Conservation (phyloP, 2,888 invertebrate species). For the Drosophila affinis region DNA sequence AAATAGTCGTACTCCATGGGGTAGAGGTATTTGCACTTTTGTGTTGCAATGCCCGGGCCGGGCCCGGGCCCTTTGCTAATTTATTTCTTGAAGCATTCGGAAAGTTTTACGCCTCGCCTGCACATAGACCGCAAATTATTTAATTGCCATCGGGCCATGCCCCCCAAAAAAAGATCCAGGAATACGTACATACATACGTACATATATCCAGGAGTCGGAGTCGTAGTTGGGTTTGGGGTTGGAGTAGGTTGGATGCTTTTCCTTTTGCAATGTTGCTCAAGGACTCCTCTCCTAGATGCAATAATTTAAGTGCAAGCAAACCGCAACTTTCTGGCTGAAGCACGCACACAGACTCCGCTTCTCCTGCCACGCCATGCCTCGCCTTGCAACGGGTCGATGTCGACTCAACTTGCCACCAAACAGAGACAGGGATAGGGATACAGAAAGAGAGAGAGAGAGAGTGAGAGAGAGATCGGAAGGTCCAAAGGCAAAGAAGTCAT, state of each 20-base stretch:
- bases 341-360: constrained; percentile 34
- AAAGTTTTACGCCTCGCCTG: constrained; percentile 57
- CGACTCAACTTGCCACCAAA: constrained; percentile 32
- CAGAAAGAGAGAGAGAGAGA: neutral
- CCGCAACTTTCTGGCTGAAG: constrained; percentile 65
- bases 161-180: constrained; percentile 32
- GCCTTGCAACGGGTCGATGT: constrained; percentile 2
- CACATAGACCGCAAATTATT: constrained; percentile 75
- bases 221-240: neutral
- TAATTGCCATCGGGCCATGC: constrained; percentile 64
- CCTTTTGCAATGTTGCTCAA: constrained; percentile 44
- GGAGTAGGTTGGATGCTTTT: constrained; percentile 18
- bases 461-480: neutral
- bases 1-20: constrained; percentile 25
- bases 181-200: too few relatives aligned
- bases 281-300: constrained; percentile 68
- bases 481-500: constrained; percentile 60
- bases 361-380: neutral
- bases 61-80: constrained; percentile 39
- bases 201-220: constrained; percentile 1
- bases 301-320: constrained; percentile 76
- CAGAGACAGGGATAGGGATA: neutral
- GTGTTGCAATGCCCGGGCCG: constrained; percentile 23
- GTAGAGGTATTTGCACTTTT: constrained; percentile 38
- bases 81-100: constrained; percentile 52